phyloP scores from a whole-genome alignment of 2,888 invertebrate genomes.

The Mythimna vitellina region DNA sequence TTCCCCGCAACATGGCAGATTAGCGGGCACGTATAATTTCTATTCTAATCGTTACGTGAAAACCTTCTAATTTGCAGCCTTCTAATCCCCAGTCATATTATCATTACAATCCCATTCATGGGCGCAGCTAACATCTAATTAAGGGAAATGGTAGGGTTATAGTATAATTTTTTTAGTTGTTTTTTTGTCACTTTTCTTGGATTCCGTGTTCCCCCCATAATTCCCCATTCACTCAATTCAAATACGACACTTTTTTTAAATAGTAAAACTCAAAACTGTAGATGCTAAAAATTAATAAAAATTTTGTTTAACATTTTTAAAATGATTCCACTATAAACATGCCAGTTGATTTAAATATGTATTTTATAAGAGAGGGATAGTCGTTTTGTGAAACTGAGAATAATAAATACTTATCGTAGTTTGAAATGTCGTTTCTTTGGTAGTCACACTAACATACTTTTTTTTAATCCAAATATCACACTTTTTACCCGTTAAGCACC shows the following conservation, averaged over 20 bases:
- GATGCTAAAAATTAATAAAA: conserved; percentile 5
- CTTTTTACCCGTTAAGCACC: conserved; percentile 79
- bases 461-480: conserved; percentile 78
- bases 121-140: conserved; percentile 17
- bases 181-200: neutral
- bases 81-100: conserved; percentile 40
- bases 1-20: conserved; percentile 28
- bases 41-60: conserved; percentile 17
- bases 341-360: conserved; percentile 26
- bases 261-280: neutral
- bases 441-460: conserved; percentile 70
- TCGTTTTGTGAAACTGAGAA: conserved; percentile 39
- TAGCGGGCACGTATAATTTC: conserved; percentile 6
- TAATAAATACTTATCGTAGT: conserved; percentile 56
- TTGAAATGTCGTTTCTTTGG: conserved; percentile 73
- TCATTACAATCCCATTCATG: conserved; percentile 39
- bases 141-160: neutral
- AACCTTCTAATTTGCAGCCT: conserved; percentile 35
- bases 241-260: conserved; percentile 18
- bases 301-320: neutral
- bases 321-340: conserved; percentile 8
- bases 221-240: conserved; percentile 11
- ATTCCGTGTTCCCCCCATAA: conserved; percentile 3
- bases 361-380: conserved; percentile 24
- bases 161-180: neutral